These are phyloP conservation scores for Pleuronectes platessa DNA, from an alignment of 2,113 vertebrate species.

Conservation along the genomic window DNA sequence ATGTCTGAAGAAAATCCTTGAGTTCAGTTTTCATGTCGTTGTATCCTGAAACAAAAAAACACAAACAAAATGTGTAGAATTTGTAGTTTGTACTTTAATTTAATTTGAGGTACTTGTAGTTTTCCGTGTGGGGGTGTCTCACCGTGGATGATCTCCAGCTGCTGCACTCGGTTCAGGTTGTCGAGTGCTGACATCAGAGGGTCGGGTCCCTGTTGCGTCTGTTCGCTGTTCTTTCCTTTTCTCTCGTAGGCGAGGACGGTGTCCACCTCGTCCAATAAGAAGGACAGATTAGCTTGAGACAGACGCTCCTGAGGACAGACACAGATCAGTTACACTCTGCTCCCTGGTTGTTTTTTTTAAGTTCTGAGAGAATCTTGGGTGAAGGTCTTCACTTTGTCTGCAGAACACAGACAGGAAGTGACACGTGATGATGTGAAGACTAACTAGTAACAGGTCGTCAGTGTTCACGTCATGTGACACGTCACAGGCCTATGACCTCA, in stretches of 20 bases:
- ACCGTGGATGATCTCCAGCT: constrained; percentile 97
- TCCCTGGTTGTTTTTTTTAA: background rate
- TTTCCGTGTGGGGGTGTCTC: background rate
- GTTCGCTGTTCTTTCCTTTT: constrained; percentile 89
- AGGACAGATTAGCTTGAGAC: constrained; percentile 85
- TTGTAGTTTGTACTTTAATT: background rate
- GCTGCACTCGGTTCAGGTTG: constrained; percentile 93
- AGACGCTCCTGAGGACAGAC: constrained; percentile 83
- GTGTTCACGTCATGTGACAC: no score
- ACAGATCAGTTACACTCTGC: background rate
- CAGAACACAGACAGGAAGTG: no score
- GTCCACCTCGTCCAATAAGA: constrained; percentile 92
- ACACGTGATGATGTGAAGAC: no score
- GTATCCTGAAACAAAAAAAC: constrained; percentile 85
- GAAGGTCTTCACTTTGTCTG: no score
- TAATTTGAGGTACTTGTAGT: background rate
- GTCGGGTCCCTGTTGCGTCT: constrained; percentile 78
- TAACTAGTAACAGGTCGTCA: no score
- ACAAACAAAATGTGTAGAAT: background rate
- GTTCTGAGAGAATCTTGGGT: no score
- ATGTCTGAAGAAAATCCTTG: constrained; percentile 95
- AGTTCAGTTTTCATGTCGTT: constrained; percentile 97
- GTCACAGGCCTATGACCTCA: background rate
- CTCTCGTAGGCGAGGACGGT: constrained; percentile 96
- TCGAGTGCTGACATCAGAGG: constrained; percentile 94